phyloP scores from a whole-genome alignment of 2,113 vertebrate genomes.

The Pangasianodon hypophthalmus region DNA sequence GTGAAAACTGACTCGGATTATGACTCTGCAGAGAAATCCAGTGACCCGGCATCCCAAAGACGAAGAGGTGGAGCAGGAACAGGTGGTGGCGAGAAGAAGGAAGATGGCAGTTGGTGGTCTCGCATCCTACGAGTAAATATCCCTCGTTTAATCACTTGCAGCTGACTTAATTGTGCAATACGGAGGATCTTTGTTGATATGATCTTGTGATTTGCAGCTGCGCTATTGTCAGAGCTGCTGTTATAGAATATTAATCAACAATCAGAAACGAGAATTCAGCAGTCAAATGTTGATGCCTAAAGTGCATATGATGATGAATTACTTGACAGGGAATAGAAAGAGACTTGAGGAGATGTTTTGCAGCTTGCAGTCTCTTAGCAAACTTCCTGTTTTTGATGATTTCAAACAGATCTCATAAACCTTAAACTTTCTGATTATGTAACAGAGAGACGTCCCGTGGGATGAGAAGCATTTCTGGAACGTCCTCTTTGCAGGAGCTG shows the following conservation, averaged over 20 bases:
- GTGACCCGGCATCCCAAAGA: conserved; percentile 34
- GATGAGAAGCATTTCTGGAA: conserved; percentile 76
- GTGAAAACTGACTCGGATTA: background rate
- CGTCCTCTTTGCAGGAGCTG: conserved; percentile 57
- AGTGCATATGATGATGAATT: background rate
- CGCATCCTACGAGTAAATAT: conserved; percentile 29
- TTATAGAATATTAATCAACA: background rate
- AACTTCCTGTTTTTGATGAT: conserved; percentile 28
- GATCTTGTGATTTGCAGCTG: background rate
- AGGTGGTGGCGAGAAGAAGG: conserved; percentile 58
- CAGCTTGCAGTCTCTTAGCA: background rate
- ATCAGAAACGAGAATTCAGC: background rate
- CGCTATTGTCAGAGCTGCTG: background rate
- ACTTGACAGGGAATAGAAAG: background rate
- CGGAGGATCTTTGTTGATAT: background rate
- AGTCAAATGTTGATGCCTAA: background rate
- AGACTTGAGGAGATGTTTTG: background rate
- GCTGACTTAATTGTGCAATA: background rate
- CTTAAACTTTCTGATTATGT: background rate
- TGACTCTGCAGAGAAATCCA: conserved; percentile 45
- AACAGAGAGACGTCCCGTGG: conserved; percentile 78
- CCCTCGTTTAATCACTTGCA: background rate
- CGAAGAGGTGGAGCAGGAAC: conserved; percentile 49
- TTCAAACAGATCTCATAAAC: background rate
- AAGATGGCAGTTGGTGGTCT: conserved; percentile 59